Conservation (phyloP, 2,113 vertebrate genomes). For the Malurus melanocephalus region DNA sequence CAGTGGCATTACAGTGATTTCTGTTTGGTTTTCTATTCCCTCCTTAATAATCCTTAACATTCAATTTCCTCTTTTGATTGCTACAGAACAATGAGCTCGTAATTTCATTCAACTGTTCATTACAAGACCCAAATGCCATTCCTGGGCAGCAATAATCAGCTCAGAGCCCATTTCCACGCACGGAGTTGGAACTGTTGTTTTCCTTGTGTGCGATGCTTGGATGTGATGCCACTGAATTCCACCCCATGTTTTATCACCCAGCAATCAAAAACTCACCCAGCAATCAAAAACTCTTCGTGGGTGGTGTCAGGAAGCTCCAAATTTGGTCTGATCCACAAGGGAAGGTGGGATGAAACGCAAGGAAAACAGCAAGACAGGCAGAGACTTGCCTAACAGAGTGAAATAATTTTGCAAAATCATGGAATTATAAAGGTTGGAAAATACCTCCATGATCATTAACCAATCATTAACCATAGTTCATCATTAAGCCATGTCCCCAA, state of each 20-base stretch:
- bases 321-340: not conserved
- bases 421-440: not conserved
- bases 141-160: constrained; percentile 32
- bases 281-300: not conserved
- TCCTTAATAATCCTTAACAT: constrained; percentile 53
- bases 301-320: not conserved
- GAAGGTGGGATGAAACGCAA: not conserved
- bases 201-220: not conserved
- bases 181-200: not conserved
- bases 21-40: constrained; percentile 45
- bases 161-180: not conserved
- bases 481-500: not conserved
- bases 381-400: not conserved
- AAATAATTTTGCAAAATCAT: not conserved
- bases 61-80: constrained; percentile 51
- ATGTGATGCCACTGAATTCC: not conserved
- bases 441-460: not conserved
- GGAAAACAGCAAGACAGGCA: not conserved
- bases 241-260: not conserved
- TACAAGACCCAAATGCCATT: constrained; percentile 51
- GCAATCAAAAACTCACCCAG: not conserved
- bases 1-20: not conserved
- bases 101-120: constrained; percentile 53
- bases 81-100: constrained; percentile 21
- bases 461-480: not conserved